Conservation (phyloP, 2,888 invertebrate genomes). For the Punctoribates punctum region DNA sequence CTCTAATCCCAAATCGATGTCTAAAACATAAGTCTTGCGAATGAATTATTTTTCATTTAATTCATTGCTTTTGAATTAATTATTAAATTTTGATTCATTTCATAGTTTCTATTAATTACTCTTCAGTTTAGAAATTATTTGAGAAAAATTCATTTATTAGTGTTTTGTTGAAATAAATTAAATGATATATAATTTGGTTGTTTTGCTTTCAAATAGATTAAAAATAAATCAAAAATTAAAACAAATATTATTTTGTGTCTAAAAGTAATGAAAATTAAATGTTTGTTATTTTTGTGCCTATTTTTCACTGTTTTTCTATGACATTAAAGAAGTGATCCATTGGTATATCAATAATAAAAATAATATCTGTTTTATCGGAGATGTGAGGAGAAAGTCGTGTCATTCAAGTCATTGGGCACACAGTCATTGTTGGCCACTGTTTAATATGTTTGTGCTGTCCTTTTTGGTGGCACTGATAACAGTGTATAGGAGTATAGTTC, state of each 20-base stretch:
- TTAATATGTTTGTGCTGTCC: constrained; percentile 36
- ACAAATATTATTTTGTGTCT: neutral
- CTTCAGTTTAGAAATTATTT: too few relatives aligned
- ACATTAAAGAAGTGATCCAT: too few relatives aligned
- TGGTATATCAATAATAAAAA: too few relatives aligned
- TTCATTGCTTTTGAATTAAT: neutral
- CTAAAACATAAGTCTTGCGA: neutral
- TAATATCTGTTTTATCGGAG: constrained; percentile 12
- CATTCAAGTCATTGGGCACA: neutral
- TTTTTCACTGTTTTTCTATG: too few relatives aligned
- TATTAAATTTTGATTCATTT: neutral
- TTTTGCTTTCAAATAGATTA: neutral
- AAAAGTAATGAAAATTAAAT: neutral
- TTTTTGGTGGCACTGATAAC: constrained; percentile 26
- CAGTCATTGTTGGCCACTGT: constrained; percentile 10
- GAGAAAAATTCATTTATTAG: too few relatives aligned
- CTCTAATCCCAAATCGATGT: neutral
- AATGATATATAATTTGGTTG: too few relatives aligned
- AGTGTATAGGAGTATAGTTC: neutral
- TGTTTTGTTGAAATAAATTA: too few relatives aligned
- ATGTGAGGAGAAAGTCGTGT: neutral
- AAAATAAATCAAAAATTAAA: too few relatives aligned
- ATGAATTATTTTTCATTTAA: neutral
- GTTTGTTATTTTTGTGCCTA: neutral
- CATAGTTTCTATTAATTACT: neutral